phyloP scores from a whole-genome alignment of 30 jellyfish, hydroid and myxozoan species.

The Nemopilema nomurai region DNA sequence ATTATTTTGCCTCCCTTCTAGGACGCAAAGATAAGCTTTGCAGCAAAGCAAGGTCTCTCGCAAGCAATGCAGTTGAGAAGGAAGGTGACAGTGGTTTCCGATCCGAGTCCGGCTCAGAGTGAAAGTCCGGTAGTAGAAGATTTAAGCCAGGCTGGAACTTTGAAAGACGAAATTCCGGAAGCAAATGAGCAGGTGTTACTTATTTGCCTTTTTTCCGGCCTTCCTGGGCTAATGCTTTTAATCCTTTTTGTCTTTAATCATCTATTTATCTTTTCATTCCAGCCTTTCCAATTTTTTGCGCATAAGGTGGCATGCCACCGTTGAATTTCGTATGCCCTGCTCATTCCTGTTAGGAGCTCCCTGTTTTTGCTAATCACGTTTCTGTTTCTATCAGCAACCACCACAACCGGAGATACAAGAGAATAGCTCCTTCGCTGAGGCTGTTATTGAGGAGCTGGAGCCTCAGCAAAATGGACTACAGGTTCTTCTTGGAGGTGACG shows the following conservation, averaged over 20 bases:
- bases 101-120: slow-evolving; percentile 55
- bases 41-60: slow-evolving; percentile 90
- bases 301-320: too few species aligned
- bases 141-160: not conserved
- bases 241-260: not conserved
- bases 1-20: slow-evolving; percentile 11
- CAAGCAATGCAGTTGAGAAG: slow-evolving; percentile 76
- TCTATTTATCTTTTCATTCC: not conserved
- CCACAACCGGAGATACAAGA: slow-evolving; percentile 32
- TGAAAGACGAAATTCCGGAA: slow-evolving; percentile 20
- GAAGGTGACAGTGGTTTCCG: slow-evolving; percentile 46
- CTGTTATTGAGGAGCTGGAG: slow-evolving; percentile 58
- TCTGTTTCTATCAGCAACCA: too few species aligned
- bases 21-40: slow-evolving; percentile 90
- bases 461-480: slow-evolving; percentile 68
- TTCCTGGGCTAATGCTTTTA: too few species aligned
- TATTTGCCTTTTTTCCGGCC: not conserved
- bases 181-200: slow-evolving; percentile 17
- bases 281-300: not conserved
- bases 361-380: too few species aligned
- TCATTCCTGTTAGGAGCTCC: too few species aligned
- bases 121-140: slow-evolving; percentile 54
- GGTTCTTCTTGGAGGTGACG: slow-evolving; percentile 60
- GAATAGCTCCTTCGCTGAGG: slow-evolving; percentile 53
- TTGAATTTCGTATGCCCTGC: too few species aligned